phyloP scores from a whole-genome alignment of 1,140 invertebrate genomes.

The Coboldia fuscipes region DNA sequence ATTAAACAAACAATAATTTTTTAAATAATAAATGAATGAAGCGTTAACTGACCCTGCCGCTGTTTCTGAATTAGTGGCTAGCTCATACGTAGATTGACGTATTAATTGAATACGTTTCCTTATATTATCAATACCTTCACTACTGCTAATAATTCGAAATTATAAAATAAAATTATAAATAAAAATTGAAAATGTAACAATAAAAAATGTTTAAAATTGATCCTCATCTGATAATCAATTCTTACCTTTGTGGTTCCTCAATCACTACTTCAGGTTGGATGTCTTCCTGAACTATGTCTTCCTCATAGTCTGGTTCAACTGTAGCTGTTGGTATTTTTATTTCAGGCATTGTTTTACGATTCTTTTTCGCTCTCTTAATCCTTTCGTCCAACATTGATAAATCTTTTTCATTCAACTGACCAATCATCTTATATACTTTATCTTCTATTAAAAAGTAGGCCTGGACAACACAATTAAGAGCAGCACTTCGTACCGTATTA shows the following conservation, averaged over 20 bases:
- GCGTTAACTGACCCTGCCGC: no score
- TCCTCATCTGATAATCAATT: no score
- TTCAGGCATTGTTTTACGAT: conserved; percentile 24
- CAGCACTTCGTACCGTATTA: conserved; percentile 87
- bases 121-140: no score
- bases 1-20: no score
- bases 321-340: conserved; percentile 17
- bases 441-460: conserved; percentile 83
- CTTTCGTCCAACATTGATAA: conserved; percentile 81
- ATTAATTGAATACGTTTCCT: no score
- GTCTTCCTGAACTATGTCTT: conserved; percentile 22
- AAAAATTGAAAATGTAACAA: no score
- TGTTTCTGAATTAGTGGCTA: no score
- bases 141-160: no score
- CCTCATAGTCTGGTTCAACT: conserved; percentile 18
- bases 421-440: conserved; percentile 75
- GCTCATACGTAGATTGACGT: no score
- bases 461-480: conserved; percentile 80
- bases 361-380: conserved; percentile 72
- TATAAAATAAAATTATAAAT: no score
- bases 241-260: conserved; percentile 19
- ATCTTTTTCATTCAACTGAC: conserved; percentile 81
- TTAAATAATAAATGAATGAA: no score
- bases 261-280: conserved; percentile 13
- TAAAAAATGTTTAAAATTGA: no score